Evolutionary conservation across 2,797 vertebrate genomes (phyloP).

Genomic region (Sebastes oblongus): DNA sequence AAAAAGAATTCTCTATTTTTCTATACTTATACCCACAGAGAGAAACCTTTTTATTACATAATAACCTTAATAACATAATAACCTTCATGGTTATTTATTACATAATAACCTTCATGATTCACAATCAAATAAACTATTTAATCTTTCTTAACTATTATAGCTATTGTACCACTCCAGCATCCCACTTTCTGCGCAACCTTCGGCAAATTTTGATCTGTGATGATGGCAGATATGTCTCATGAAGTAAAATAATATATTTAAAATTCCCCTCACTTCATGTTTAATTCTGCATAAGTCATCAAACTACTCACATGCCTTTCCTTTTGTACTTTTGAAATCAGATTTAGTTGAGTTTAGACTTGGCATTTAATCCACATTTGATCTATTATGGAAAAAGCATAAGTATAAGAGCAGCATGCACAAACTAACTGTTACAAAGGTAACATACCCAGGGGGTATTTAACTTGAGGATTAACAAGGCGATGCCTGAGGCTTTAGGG

Average conservation of each 20-base stretch:
- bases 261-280: not conserved
- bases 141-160: not conserved
- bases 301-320: not conserved
- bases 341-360: not conserved
- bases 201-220: not conserved
- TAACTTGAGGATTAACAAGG: slow-evolving; percentile 32
- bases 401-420: not conserved
- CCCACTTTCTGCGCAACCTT: not conserved
- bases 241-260: not conserved
- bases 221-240: not conserved
- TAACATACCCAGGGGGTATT: slow-evolving; percentile 9
- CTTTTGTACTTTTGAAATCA: not conserved
- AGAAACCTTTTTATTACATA: slow-evolving; percentile 16
- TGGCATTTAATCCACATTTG: not conserved
- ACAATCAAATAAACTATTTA: not conserved
- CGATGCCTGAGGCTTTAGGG: not conserved
- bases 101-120: not conserved
- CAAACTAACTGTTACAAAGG: not conserved
- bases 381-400: not conserved
- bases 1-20: not conserved
- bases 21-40: not conserved
- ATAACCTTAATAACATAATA: not conserved
- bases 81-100: too few species aligned
- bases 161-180: not conserved
- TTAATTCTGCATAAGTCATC: not conserved